Evolutionary conservation across 2,113 vertebrate genomes (phyloP).

Genomic region (Cheirogaleus medius): DNA sequence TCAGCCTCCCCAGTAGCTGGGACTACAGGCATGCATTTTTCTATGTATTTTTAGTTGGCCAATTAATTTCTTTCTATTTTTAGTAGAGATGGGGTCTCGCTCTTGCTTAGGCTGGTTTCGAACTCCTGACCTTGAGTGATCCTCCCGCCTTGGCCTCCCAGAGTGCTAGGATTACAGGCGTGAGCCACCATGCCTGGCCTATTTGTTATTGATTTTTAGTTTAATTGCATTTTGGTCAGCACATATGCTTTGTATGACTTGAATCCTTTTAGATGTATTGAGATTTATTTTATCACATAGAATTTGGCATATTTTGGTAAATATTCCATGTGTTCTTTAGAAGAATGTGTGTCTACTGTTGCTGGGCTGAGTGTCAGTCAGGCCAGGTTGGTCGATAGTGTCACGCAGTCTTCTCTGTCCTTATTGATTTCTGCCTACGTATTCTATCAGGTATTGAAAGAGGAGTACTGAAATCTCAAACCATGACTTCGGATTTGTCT

Average conservation of each 20-base stretch:
- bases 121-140: no score
- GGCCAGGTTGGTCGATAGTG: neutral
- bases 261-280: neutral
- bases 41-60: no score
- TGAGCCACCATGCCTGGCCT: no score
- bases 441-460: neutral
- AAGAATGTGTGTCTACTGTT: neutral
- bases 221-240: neutral
- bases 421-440: neutral
- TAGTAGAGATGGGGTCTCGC: no score
- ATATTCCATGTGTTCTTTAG: neutral
- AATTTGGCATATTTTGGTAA: neutral
- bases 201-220: neutral
- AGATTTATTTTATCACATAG: neutral
- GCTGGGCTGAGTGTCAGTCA: neutral
- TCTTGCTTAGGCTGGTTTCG: no score
- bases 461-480: neutral
- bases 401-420: no score
- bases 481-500: neutral
- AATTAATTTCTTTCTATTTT: no score
- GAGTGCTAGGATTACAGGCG: no score
- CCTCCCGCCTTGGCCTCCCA: no score
- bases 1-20: no score
- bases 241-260: neutral
- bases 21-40: no score